These are phyloP conservation scores for Cephalopholis sonnerati DNA, from an alignment of 2,113 vertebrate species.

Conservation along the genomic window DNA sequence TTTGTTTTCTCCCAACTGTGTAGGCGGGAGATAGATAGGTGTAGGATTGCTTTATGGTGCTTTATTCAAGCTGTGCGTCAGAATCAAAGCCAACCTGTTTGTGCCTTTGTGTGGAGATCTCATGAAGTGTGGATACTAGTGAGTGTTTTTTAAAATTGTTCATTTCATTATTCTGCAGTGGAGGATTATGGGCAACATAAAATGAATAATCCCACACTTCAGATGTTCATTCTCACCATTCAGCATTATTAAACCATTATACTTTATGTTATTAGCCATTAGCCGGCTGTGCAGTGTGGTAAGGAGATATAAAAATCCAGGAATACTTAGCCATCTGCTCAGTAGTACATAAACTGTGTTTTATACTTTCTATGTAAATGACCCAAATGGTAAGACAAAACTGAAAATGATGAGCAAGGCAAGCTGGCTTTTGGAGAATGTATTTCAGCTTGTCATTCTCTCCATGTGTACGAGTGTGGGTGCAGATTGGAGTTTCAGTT, in stretches of 20 bases:
- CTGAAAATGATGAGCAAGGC: constrained; percentile 27
- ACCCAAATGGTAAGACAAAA: constrained; percentile 34
- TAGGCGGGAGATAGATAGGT: constrained; percentile 56
- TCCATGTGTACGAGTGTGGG: constrained; percentile 11
- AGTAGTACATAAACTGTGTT: constrained; percentile 38
- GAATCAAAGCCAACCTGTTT: constrained; percentile 47
- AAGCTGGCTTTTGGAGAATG: constrained; percentile 37
- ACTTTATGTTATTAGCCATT: constrained; percentile 60
- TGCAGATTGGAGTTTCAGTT: constrained; percentile 28
- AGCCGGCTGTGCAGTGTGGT: constrained; percentile 46
- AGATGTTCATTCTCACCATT: constrained; percentile 34
- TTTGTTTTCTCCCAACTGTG: constrained; percentile 57
- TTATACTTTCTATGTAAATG: constrained; percentile 50
- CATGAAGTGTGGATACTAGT: constrained; percentile 12
- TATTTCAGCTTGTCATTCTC: constrained; percentile 20
- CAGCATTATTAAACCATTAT: constrained; percentile 51
- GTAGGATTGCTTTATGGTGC: constrained; percentile 37
- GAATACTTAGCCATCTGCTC: constrained; percentile 66
- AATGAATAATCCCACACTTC: constrained; percentile 29
- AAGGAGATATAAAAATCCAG: constrained; percentile 39
- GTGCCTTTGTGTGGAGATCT: constrained; percentile 37
- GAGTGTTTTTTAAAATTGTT: background rate
- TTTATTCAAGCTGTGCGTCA: constrained; percentile 37
- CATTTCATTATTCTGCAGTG: constrained; percentile 15
- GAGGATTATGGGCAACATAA: constrained; percentile 11